Evolutionary conservation across 2,888 invertebrate species (phyloP), one percentile per base, ranked within the genome.

Genomic region (Parthenolecanium corni): DNA sequence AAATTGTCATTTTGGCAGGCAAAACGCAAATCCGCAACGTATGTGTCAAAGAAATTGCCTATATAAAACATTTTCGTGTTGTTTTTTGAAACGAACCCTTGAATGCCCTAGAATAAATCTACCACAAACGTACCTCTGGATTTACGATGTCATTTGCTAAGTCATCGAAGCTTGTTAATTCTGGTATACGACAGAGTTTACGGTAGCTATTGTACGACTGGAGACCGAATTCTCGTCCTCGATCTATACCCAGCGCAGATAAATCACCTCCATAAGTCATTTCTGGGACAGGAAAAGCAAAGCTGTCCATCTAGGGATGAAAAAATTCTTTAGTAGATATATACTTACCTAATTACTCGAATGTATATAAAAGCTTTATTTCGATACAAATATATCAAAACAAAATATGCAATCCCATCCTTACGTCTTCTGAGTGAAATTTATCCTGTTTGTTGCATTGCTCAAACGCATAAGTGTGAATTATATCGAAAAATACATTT

Each of bases 171-270:
- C 23, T 5, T 12, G 5, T 16, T 3, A 49, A 23, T 20, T 6
- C 6, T 12, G 16, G 25, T n/a, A 66, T 53, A 9, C 68, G 67
- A 38, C 68, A 68, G 11, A 66, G 49, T 52, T 62, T 46, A 2
- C 67, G 62, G 18, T 65, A 63, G 11, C 64, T 54, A 42, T 66
- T 66, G 23, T 68, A 68, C 2, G 67, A 56, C 3, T 65, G 49
- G 9, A 64, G 9, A 1, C 68, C 68, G 12, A 64, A 64, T 54
- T 68, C 67, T 47, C 68, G 56, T 1, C 66, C 68, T 18, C 68
- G 57, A 38, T 64, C 61, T 14, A 68, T 61, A 24, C 67, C 67
- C 9, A 66, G 38, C 16, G 65, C 56, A 12, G 53, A 36, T 24
- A 68, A 18, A 53, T 67, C 67, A 1, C 12, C 11, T 20, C 49